Conservation (phyloP, 1,140 invertebrate species). For the Drosophila nannoptera region DNA sequence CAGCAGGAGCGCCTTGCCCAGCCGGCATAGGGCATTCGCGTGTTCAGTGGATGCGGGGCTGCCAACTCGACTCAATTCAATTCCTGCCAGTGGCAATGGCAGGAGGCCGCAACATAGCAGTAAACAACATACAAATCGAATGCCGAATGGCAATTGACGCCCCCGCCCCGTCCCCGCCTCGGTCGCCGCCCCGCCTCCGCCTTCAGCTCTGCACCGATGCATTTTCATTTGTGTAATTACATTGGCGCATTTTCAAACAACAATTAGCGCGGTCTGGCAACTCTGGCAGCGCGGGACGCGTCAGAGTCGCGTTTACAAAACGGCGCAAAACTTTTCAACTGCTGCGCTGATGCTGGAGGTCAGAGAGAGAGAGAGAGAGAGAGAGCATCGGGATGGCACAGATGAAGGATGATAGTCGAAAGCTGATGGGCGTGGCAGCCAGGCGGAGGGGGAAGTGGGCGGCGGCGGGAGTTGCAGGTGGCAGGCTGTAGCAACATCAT, state of each 20-base stretch:
- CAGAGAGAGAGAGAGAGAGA: slow-evolving; percentile 9
- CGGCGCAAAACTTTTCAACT: slow-evolving; percentile 53
- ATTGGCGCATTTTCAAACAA: slow-evolving; percentile 69
- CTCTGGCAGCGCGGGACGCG: slow-evolving; percentile 47
- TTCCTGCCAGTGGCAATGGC: slow-evolving; percentile 8
- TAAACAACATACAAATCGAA: slow-evolving; percentile 40
- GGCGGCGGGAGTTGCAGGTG: neutral
- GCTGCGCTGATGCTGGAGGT: slow-evolving; percentile 14
- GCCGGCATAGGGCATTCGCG: slow-evolving; percentile 30
- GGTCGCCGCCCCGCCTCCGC: neutral
- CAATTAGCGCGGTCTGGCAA: slow-evolving; percentile 63
- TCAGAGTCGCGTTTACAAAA: slow-evolving; percentile 71
- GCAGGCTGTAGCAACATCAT: slow-evolving; percentile 56
- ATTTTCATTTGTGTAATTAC: slow-evolving; percentile 73
- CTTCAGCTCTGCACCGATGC: slow-evolving; percentile 28
- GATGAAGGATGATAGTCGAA: too few relatives aligned
- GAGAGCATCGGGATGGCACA: neutral
- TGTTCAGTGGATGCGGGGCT: neutral
- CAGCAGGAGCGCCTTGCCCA: too few relatives aligned
- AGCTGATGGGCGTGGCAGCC: neutral
- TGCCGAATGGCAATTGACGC: neutral
- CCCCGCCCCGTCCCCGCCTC: neutral
- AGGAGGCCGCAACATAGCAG: slow-evolving; percentile 30
- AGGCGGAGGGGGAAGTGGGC: neutral
- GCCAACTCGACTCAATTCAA: slow-evolving; percentile 20